phyloP scores from a whole-genome alignment of 2,888 invertebrate species.

The Tetranychus truncatus region DNA sequence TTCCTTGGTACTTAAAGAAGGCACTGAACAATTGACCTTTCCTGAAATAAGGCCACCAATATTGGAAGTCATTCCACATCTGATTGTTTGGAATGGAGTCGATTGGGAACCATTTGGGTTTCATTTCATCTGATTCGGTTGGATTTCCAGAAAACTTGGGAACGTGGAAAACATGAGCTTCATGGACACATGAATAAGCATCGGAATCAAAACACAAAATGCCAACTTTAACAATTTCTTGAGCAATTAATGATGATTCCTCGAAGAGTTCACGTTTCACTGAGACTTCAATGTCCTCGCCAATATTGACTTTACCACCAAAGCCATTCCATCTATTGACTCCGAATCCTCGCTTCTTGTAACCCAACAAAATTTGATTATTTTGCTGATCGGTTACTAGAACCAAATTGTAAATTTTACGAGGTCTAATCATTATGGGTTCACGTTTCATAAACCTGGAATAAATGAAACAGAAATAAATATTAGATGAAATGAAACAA shows the following conservation, averaged over 20 bases:
- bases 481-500: too few relatives aligned
- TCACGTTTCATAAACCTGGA: too few relatives aligned
- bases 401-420: neutral
- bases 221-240: neutral
- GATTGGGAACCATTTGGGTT: constrained; percentile 4
- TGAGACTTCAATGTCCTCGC: neutral
- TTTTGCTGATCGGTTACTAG: neutral
- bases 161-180: neutral
- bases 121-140: neutral
- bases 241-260: neutral
- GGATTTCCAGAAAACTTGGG: neutral
- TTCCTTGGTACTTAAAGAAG: neutral
- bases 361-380: neutral
- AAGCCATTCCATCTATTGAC: neutral
- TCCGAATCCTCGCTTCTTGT: constrained; percentile 4
- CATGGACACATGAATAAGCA: neutral
- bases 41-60: neutral
- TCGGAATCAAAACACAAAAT: neutral
- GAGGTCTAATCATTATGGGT: neutral
- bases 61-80: neutral
- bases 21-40: neutral
- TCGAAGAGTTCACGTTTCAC: neutral
- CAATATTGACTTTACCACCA: neutral
- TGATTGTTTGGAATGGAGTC: neutral
- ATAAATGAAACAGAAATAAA: too few relatives aligned